phyloP scores from a whole-genome alignment of 1,140 invertebrate genomes.

The Propsilocerus akamusi region DNA sequence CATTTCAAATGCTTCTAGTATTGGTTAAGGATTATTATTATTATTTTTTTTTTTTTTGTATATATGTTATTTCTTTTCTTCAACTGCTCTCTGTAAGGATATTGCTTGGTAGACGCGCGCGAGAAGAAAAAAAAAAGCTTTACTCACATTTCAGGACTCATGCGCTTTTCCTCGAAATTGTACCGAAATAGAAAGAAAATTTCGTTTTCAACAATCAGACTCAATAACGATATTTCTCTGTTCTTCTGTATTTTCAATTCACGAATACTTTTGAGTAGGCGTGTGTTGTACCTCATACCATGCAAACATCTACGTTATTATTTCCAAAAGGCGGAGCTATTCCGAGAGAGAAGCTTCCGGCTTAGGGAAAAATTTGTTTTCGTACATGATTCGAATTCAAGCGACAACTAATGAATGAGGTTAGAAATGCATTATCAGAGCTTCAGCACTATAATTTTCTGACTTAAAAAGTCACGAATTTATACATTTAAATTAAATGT shows the following conservation, averaged over 20 bases:
- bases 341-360: neutral
- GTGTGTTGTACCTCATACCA: constrained; percentile 1
- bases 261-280: constrained; percentile 2
- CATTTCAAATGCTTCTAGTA: constrained; percentile 1
- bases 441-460: too few species aligned
- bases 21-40: constrained; percentile 3
- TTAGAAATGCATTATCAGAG: too few species aligned
- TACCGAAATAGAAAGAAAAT: neutral
- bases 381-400: too few species aligned
- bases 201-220: neutral
- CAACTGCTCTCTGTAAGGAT: neutral
- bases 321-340: constrained; percentile 1
- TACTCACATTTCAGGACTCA: too few species aligned
- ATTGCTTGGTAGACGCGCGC: neutral
- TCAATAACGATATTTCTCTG: neutral
- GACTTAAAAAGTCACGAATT: too few species aligned
- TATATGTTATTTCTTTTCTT: neutral
- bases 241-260: too few species aligned
- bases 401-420: too few species aligned
- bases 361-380: too few species aligned
- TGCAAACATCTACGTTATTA: neutral
- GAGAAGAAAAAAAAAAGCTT: neutral
- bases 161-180: neutral
- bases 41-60: neutral
- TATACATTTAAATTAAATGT: too few species aligned